Conservation (phyloP, 2,888 invertebrate genomes). For the Agrilus biguttatus region DNA sequence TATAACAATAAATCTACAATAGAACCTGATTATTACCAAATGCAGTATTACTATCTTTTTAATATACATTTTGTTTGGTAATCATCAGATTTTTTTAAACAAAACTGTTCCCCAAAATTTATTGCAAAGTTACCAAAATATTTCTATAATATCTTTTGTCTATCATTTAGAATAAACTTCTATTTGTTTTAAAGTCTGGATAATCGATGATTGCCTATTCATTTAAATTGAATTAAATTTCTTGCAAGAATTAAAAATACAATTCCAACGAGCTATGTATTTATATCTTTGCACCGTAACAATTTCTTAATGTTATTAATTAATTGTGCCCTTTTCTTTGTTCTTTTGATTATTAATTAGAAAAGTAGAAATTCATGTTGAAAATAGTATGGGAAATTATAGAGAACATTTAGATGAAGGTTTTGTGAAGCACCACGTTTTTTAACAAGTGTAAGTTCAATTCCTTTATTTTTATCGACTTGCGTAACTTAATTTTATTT, state of each 20-base stretch:
- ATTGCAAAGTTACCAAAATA: slow-evolving; percentile 34
- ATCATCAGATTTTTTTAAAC: too few relatives aligned
- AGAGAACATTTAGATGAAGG: background rate
- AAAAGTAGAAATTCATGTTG: background rate
- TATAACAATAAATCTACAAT: slow-evolving; percentile 23
- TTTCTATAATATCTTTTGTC: slow-evolving; percentile 20
- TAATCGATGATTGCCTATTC: background rate
- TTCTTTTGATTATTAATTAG: slow-evolving; percentile 8
- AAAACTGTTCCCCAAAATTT: slow-evolving; percentile 9
- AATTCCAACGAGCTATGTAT: slow-evolving; percentile 22
- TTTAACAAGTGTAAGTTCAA: too few relatives aligned
- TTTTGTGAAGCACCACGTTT: too few relatives aligned
- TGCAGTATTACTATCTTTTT: slow-evolving; percentile 4
- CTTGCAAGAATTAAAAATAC: background rate
- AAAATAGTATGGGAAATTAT: background rate
- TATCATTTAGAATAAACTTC: too few relatives aligned
- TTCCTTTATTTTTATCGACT: too few relatives aligned
- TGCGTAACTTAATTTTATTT: too few relatives aligned
- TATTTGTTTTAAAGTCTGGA: background rate
- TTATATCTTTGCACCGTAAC: slow-evolving; percentile 4
- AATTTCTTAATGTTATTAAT: slow-evolving; percentile 6
- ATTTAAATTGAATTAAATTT: background rate
- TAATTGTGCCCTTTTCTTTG: slow-evolving; percentile 3
- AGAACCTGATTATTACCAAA: slow-evolving; percentile 13
- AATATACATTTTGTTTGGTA: background rate